Percentiles rank a stretch among this genome's conserved stretches.
Evolutionary conservation across 1,140 invertebrate species (phyloP).

Genomic region (Drosophila melanica): DNA sequence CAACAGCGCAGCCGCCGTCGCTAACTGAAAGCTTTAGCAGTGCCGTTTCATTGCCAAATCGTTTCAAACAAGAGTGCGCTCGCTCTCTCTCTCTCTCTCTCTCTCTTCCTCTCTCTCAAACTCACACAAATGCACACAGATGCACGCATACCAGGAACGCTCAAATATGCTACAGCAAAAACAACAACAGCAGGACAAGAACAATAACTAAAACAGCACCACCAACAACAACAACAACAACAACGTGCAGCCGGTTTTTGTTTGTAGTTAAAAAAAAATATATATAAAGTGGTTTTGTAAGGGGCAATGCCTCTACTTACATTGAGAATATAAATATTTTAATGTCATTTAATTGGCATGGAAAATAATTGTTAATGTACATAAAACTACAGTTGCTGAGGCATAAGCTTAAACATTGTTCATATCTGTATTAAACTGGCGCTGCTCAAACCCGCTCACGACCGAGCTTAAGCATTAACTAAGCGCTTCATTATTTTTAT

Average conservation of each 20-base stretch:
- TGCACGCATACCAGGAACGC: slow-evolving; percentile 8
- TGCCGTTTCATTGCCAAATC: slow-evolving; percentile 28
- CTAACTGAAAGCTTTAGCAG: slow-evolving; percentile 11
- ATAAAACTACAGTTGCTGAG: not conserved
- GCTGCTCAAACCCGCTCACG: slow-evolving; percentile 10
- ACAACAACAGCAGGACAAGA: slow-evolving; percentile 34
- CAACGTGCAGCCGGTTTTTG: slow-evolving; percentile 38
- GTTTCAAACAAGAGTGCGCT: slow-evolving; percentile 9
- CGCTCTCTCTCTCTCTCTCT: not conserved
- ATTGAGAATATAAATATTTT: slow-evolving; percentile 5
- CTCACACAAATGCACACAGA: slow-evolving; percentile 21
- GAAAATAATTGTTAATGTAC: too few species aligned
- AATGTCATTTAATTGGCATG: not conserved
- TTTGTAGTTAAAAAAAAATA: slow-evolving; percentile 21
- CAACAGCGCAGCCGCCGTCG: slow-evolving; percentile 46
- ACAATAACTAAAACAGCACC: slow-evolving; percentile 1
- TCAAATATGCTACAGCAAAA: slow-evolving; percentile 46
- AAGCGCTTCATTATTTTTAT: slow-evolving; percentile 22
- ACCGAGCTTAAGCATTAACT: slow-evolving; percentile 36
- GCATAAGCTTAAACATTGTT: not conserved
- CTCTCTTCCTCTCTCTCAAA: not conserved
- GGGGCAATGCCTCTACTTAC: slow-evolving; percentile 12
- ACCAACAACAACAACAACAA: slow-evolving; percentile 31
- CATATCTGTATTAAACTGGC: not conserved
- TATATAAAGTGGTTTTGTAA: slow-evolving; percentile 25